These are phyloP conservation scores for Megalurothrips usitatus DNA, from an alignment of 2,888 invertebrate genomes.

Conservation along the genomic window DNA sequence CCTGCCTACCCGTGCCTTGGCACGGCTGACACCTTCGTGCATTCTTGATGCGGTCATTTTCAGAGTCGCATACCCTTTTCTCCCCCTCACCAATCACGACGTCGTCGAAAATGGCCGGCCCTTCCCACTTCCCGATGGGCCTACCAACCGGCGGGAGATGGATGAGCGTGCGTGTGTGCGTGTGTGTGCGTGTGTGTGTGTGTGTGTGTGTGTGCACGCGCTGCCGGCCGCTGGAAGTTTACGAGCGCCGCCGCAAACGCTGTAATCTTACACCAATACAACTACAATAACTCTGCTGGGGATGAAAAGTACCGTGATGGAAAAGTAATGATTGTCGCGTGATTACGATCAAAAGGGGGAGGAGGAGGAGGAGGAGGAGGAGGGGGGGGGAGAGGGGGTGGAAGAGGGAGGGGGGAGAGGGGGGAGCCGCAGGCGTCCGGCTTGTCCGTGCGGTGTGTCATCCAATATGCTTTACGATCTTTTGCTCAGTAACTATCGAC, in stretches of 20 bases:
- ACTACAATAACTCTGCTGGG: background rate
- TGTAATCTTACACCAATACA: background rate
- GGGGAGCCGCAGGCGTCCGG: background rate
- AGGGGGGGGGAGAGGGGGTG: too few species aligned
- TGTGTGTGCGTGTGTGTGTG: background rate
- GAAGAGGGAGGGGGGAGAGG: too few species aligned
- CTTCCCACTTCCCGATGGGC: too few species aligned
- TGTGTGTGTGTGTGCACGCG: background rate
- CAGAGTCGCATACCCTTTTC: too few species aligned
- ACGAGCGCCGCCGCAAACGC: background rate
- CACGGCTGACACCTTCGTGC: too few species aligned
- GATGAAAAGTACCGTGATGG: background rate
- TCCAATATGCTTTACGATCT: slow-evolving; percentile 14
- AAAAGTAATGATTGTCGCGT: slow-evolving; percentile 1
- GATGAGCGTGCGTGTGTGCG: background rate
- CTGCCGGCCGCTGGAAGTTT: background rate
- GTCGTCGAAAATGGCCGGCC: too few species aligned
- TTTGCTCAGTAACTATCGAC: slow-evolving; percentile 10
- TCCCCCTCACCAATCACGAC: too few species aligned
- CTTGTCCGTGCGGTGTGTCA: background rate
- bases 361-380: too few species aligned
- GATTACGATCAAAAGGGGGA: background rate
- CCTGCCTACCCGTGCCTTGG: too few species aligned
- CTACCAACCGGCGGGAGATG: too few species aligned
- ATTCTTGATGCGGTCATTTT: too few species aligned